Base-by-base conservation (phyloP, 2,113 vertebrate genomes). In the Dryoscopus gambensis region DNA sequence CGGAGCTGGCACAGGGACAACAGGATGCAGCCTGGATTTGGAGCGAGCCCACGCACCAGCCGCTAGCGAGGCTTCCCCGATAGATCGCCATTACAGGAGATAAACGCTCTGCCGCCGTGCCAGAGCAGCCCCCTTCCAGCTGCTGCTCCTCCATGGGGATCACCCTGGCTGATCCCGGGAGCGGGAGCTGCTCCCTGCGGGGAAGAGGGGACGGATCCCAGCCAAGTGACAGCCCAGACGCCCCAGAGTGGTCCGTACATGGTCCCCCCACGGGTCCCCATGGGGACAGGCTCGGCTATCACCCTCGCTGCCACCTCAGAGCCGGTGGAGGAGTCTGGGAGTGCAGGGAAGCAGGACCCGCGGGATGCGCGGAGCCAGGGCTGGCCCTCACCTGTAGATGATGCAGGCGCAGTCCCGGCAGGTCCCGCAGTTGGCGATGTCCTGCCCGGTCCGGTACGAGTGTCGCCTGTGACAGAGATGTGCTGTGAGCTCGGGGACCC, bases 381-480 rank as follows among this genome's bases (percentile, higher is more conserved):
- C 53, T 27, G 80, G 20, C 76, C 59, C 97, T 46, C 97, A 99
- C 98, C 98, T 99, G 98, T 99, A 99, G 98, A 99, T 98, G 97
- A 99, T 99, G 97, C 98, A 99, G 88, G 98, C 98, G 6, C 98
- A 99, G 98, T 99, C 98, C 84, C 98, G 98, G 97, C 98, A 99
- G 86, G 98, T 98, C 80, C 98, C 98, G 21, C 98, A 98, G 98
- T 99, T 99, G 96, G 98, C 98, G 24, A 98, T 98, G 97, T 99
- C 98, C 95, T 99, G 98, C 81, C 98, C 98, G 2, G 98, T 98
- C 37, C 98, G 96, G 97, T 99, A 98, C 2, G 98, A 98, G 97
- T 98, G 98, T 90, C 98, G 98, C 97, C 98, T 99, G 98, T 70
- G 59, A 90, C 74, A 74, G 95, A 92, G 27, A 70, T 0, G 24